Base-by-base conservation (phyloP, 2,113 vertebrate species). In the Lamprologus lemairii region DNA sequence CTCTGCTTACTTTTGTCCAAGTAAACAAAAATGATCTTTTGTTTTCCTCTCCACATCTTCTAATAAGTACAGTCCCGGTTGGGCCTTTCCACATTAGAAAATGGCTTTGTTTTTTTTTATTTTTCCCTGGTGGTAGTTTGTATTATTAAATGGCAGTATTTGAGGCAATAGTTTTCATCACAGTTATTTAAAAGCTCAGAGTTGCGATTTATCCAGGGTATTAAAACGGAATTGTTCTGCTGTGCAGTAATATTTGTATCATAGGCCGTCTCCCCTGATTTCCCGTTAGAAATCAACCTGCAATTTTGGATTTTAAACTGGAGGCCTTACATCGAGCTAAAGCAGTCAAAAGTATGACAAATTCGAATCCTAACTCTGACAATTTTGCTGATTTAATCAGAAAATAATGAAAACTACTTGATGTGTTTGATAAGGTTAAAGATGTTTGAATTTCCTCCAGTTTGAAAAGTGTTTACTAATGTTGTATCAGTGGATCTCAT, bases 311-410 rank as follows among this genome's bases (percentile, higher is more conserved):
- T 35, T 28, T 57, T 79, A 37, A 83, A 81, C 63, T 13, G 2
- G 21, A 79, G 55, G 49, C 19, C 7, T 3, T 28, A 4, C 16
- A 78, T 58, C 13, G 4, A 73, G 35, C 40, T 60, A 58, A 68
- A 13, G 19, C n/a, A 53, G 63, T 82, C 49, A 14, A 54, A 65
- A 21, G 42, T 82, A 73, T 57, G 83, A 80, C 63, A 80, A 49
- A 84, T 87, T 65, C 1, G 7, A 85, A 87, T 28, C 71, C 17
- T 42, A 58, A 54, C 49, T 51, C 12, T 53, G 4, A 26, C 23
- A 0, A 54, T 86, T 81, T 60, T 58, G 5, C 65, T 82, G 3
- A 90, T 79, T 47, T 57, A 68, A 57, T 65, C 9, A 40, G 5
- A 21, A 16, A 14, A 68, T 57, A 26, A 68, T 35, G 19, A 12